phyloP scores from a whole-genome alignment of 2,888 invertebrate species.

The Elmis aenea region DNA sequence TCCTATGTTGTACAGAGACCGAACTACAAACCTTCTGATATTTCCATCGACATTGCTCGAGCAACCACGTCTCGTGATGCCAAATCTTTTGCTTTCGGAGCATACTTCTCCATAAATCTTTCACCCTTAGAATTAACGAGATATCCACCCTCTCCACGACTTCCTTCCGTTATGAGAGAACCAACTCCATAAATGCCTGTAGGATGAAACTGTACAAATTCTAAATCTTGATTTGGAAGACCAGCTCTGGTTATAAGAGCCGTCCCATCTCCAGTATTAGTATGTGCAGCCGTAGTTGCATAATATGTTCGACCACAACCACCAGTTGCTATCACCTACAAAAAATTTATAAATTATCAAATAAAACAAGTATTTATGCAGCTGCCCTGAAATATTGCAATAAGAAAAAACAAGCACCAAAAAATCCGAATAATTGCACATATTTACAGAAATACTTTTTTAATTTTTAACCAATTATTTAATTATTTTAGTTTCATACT shows the following conservation, averaged over 20 bases:
- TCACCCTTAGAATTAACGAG: conserved; percentile 92
- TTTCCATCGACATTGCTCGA: conserved; percentile 91
- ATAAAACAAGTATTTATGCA: too few relatives aligned
- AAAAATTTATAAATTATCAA: too few relatives aligned
- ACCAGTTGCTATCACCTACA: conserved; percentile 69
- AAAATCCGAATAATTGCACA: too few relatives aligned
- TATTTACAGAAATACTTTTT: too few relatives aligned
- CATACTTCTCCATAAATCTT: conserved; percentile 95
- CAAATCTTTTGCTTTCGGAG: conserved; percentile 93
- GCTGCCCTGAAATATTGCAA: too few relatives aligned
- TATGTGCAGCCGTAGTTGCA: conserved; percentile 96
- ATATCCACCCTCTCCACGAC: conserved; percentile 93
- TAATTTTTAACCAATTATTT: too few relatives aligned
- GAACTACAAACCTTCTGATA: conserved; percentile 72
- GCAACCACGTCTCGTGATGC: conserved; percentile 97
- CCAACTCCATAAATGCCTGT: conserved; percentile 94
- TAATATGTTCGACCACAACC: conserved; percentile 88
- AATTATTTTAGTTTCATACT: too few relatives aligned
- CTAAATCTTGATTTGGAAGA: conserved; percentile 89
- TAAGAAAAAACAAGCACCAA: too few relatives aligned
- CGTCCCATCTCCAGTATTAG: conserved; percentile 93
- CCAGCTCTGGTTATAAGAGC: conserved; percentile 92
- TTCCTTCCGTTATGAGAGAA: conserved; percentile 93
- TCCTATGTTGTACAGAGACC: too few relatives aligned
- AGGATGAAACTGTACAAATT: conserved; percentile 98